phyloP scores from a whole-genome alignment of 2,797 vertebrate genomes.

The Sarcoramphus papa region DNA sequence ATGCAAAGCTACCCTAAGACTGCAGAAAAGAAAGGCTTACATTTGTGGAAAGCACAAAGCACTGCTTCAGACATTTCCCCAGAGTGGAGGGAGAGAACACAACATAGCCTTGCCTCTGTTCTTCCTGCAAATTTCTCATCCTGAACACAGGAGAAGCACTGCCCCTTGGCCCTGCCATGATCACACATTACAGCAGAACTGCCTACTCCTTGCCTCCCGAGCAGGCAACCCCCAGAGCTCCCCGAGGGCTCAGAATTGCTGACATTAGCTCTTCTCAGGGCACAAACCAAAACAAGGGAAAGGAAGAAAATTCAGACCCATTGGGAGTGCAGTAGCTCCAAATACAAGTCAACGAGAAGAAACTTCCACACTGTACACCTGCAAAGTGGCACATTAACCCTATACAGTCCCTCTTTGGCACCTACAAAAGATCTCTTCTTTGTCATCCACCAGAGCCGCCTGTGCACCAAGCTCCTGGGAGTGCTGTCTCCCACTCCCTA shows the following conservation, averaged over 20 bases:
- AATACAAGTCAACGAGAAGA: not conserved
- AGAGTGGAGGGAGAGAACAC: not conserved
- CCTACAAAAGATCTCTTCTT: not conserved
- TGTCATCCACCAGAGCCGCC: not conserved
- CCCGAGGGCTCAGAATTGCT: not conserved
- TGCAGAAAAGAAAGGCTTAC: not conserved
- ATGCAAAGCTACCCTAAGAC: not conserved
- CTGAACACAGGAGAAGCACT: not conserved
- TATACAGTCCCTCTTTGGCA: not conserved
- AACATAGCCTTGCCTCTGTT: not conserved
- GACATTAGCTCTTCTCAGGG: not conserved
- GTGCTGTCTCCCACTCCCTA: not conserved
- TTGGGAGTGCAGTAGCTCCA: not conserved
- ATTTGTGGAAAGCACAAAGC: not conserved
- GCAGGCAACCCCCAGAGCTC: rapidly evolving
- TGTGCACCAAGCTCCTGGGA: not conserved
- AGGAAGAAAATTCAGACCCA: not conserved
- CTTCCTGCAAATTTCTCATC: not conserved
- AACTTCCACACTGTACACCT: not conserved
- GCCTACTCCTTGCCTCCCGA: not conserved
- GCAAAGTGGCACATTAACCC: not conserved
- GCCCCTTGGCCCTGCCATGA: not conserved
- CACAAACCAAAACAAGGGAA: not conserved
- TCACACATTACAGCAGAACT: not conserved
- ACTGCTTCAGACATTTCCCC: not conserved